Evolutionary conservation across 2,888 invertebrate genomes (phyloP).

Genomic region (Trimorus sp.): DNA sequence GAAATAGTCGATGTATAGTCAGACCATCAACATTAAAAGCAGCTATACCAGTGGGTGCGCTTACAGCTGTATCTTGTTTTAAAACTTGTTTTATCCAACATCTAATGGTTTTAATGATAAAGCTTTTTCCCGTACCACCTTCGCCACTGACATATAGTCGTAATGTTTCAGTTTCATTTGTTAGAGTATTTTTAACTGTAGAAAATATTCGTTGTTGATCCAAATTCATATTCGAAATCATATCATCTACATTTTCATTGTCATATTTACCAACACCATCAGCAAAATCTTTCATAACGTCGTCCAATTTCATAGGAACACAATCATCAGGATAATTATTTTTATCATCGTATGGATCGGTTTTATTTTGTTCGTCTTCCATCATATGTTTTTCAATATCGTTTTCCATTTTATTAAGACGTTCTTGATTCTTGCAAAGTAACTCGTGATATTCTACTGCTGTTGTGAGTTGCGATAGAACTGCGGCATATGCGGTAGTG

Average conservation of each 20-base stretch:
- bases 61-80: slow-evolving; percentile 71
- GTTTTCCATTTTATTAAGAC: background rate
- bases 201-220: background rate
- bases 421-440: background rate
- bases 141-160: slow-evolving; percentile 67
- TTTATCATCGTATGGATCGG: background rate
- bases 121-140: slow-evolving; percentile 74
- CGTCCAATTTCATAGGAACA: slow-evolving; percentile 42
- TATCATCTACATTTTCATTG: slow-evolving; percentile 37
- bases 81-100: slow-evolving; percentile 40
- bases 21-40: slow-evolving; percentile 76
- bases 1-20: slow-evolving; percentile 69
- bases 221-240: slow-evolving; percentile 60
- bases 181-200: slow-evolving; percentile 41
- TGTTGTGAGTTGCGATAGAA: background rate
- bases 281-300: slow-evolving; percentile 5
- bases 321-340: slow-evolving; percentile 11
- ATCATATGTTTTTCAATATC: slow-evolving; percentile 28
- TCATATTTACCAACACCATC: slow-evolving; percentile 1
- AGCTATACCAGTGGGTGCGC: slow-evolving; percentile 74
- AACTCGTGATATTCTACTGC: background rate
- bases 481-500: slow-evolving; percentile 60
- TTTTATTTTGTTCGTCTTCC: background rate
- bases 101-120: slow-evolving; percentile 10
- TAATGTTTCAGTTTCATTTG: slow-evolving; percentile 48